Evolutionary conservation across 2,888 invertebrate species (phyloP).

Genomic region (Athripsodes cinereus): DNA sequence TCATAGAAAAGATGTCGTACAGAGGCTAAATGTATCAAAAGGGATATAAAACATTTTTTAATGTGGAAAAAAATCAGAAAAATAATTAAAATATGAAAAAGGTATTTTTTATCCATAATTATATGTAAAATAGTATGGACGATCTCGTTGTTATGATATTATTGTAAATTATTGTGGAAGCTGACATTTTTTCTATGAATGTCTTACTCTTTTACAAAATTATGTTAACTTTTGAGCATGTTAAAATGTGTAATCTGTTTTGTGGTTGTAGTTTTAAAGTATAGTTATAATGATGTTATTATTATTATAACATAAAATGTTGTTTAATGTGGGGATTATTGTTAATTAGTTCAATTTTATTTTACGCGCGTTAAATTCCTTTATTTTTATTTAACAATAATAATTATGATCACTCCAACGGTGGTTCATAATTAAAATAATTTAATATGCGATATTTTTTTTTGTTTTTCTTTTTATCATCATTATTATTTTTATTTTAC

Average conservation of each 20-base stretch:
- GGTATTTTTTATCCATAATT: neutral
- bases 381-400: neutral
- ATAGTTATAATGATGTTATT: slow-evolving; percentile 4
- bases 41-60: neutral
- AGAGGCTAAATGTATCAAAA: neutral
- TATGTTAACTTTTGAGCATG: neutral
- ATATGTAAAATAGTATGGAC: neutral
- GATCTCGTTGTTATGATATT: neutral
- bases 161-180: no score
- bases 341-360: slow-evolving; percentile 25
- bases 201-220: neutral
- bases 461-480: neutral
- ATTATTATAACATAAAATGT: neutral
- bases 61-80: neutral
- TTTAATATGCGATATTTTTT: neutral
- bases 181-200: neutral
- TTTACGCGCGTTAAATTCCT: slow-evolving; percentile 9
- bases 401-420: neutral
- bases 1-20: neutral
- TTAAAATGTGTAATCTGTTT: slow-evolving; percentile 14
- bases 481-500: neutral
- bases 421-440: neutral
- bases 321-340: slow-evolving; percentile 12
- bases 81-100: neutral
- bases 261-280: slow-evolving; percentile 20